Conservation (phyloP, 2,797 vertebrate genomes). For the Austrolebias charrua region DNA sequence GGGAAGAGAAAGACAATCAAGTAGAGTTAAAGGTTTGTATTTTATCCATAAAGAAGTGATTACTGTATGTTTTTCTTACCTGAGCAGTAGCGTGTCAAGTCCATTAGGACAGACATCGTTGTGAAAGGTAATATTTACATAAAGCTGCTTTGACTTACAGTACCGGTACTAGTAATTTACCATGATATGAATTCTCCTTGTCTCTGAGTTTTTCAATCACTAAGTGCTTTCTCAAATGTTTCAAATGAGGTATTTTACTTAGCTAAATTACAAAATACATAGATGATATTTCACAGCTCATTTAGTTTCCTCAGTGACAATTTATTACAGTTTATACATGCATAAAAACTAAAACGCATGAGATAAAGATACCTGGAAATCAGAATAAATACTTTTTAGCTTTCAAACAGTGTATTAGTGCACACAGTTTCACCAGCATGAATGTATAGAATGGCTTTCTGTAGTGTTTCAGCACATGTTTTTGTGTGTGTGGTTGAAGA, state of each 20-base stretch:
- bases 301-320: too few species aligned
- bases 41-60: slow-evolving; percentile 19
- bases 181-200: too few species aligned
- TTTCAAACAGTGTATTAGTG: background rate
- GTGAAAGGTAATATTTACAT: slow-evolving; percentile 6
- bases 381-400: too few species aligned
- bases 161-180: too few species aligned
- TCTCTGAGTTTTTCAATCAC: background rate
- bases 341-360: too few species aligned
- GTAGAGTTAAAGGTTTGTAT: slow-evolving; percentile 19
- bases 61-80: slow-evolving; percentile 25
- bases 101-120: background rate
- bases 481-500: slow-evolving; percentile 27
- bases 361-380: too few species aligned
- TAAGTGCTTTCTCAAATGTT: background rate
- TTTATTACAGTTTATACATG: too few species aligned
- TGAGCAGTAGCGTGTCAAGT: background rate
- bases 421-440: slow-evolving; percentile 2
- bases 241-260: slow-evolving; percentile 1
- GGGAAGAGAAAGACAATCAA: slow-evolving; percentile 39
- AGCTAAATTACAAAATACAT: too few species aligned
- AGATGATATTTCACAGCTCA: too few species aligned
- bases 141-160: slow-evolving; percentile 1
- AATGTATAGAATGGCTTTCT: slow-evolving; percentile 6
- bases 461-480: background rate